Evolutionary conservation across 2,888 invertebrate species (phyloP).

Genomic region (Sipha maydis): DNA sequence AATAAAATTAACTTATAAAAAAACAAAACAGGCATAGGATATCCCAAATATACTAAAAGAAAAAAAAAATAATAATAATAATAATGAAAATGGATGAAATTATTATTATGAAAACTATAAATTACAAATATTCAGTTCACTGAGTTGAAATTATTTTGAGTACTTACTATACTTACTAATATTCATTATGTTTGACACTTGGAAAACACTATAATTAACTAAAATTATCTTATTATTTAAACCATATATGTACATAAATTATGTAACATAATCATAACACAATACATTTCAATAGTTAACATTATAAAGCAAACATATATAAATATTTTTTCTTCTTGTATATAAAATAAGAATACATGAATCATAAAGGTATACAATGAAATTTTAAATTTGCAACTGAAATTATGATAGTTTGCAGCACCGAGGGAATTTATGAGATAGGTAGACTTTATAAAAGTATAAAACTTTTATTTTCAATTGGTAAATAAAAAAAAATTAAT

Average conservation of each 20-base stretch:
- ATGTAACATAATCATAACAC: constrained; percentile 29
- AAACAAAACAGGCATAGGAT: neutral
- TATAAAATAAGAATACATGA: constrained; percentile 24
- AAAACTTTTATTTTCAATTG: neutral
- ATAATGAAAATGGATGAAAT: too few species aligned
- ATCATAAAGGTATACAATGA: constrained; percentile 30
- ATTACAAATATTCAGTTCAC: neutral
- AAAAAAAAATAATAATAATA: neutral
- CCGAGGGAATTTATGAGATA: constrained; percentile 33
- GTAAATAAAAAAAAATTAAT: neutral
- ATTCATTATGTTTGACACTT: constrained; percentile 21
- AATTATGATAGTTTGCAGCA: constrained; percentile 55
- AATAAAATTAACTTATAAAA: constrained; percentile 24
- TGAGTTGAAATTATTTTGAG: neutral
- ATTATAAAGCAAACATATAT: constrained; percentile 41
- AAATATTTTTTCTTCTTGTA: constrained; percentile 13
- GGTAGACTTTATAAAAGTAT: neutral
- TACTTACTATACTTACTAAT: neutral
- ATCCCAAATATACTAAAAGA: neutral
- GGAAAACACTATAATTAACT: constrained; percentile 25
- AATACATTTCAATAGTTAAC: constrained; percentile 48
- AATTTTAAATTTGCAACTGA: constrained; percentile 26
- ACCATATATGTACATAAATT: constrained; percentile 43
- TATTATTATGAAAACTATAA: neutral
- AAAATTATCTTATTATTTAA: constrained; percentile 41